These are phyloP conservation scores for Polyommatus iphigenia DNA, from an alignment of 2,888 invertebrate genomes.

Conservation along the genomic window DNA sequence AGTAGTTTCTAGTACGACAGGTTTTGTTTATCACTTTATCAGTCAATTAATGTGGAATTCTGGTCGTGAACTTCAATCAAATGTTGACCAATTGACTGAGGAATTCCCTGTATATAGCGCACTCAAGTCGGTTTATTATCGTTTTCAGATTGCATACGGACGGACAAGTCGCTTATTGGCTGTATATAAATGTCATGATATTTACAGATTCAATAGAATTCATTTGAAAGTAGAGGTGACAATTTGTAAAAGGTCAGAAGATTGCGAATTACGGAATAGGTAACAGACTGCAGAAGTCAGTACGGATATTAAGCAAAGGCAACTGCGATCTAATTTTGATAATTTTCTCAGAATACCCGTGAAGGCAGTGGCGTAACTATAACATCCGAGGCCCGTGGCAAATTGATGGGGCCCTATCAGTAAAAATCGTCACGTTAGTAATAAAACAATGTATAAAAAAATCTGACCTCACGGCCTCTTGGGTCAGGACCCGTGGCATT, in stretches of 20 bases:
- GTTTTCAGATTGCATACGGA: not conserved
- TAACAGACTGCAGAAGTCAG: too few species aligned
- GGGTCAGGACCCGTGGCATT: too few species aligned
- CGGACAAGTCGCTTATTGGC: not conserved
- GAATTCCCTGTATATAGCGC: slow-evolving; percentile 13
- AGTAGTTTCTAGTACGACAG: not conserved
- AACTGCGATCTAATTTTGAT: not conserved
- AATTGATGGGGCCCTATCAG: too few species aligned
- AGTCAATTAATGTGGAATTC: slow-evolving; percentile 9
- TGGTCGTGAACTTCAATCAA: slow-evolving; percentile 16
- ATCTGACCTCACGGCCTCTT: too few species aligned
- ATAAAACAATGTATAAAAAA: too few species aligned
- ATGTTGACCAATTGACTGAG: slow-evolving; percentile 2
- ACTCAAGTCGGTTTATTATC: slow-evolving; percentile 11
- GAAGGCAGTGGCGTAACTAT: too few species aligned
- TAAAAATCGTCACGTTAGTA: too few species aligned
- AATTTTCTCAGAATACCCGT: too few species aligned
- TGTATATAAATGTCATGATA: slow-evolving; percentile 6
- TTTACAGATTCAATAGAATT: slow-evolving; percentile 17
- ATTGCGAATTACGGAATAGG: not conserved
- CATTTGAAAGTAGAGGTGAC: not conserved
- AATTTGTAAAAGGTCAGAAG: slow-evolving; percentile 1
- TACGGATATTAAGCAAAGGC: not conserved
- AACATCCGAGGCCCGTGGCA: too few species aligned
- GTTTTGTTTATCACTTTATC: slow-evolving; percentile 3